Base-by-base conservation (phyloP, 64 coral and sea anemone genomes). In the Anthopleura sola region DNA sequence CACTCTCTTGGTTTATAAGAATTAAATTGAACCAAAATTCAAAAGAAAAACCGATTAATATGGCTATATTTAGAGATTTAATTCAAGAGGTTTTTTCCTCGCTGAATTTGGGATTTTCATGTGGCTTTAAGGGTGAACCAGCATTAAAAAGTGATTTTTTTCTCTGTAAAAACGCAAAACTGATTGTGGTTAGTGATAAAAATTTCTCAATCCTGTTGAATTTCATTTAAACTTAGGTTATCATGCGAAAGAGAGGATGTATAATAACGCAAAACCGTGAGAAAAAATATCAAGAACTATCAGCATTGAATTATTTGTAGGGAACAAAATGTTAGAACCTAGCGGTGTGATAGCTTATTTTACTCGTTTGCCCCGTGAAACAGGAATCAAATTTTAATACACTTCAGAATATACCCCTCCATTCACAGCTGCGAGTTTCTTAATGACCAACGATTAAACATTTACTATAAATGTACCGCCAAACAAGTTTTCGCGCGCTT, bases 141-240 rank as follows among this genome's bases (percentile, higher is more conserved):
- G 24, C 19, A 44, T 79, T 71, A 48, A 44, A 23, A 79, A 44
- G 47, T 17, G 36, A 79, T 79, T 79, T 44, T 28, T n/a, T 34
- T 79, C 14, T 48, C 37, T 24, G 38, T 79, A 46, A 79, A 79
- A 79, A 79, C 36, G 36, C 36, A 79, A 48, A 79, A 44, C 44
- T 79, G 76, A 38, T 79, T 79, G 76, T 48, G 76, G 76, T 79
- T 17, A 48, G 76, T 5, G 76, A 79, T 79, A 79, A 79, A 79
- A 19, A 71, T 71, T 29, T 71, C 66, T 34, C 20, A 34, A 71
- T 71, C 66, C 24, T 66, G 21, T 26, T 32, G 28, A 71, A 71
- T 16, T 71, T 14, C 33, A 71, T 71, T 32, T 26, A 15, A 71
- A 14, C 14, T 71, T 3, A 11, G 1, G 11, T 3, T 31, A 5